Evolutionary conservation across 1,140 invertebrate species (phyloP), one percentile per base, ranked within the genome.

Genomic region (Wasmannia auropunctata): DNA sequence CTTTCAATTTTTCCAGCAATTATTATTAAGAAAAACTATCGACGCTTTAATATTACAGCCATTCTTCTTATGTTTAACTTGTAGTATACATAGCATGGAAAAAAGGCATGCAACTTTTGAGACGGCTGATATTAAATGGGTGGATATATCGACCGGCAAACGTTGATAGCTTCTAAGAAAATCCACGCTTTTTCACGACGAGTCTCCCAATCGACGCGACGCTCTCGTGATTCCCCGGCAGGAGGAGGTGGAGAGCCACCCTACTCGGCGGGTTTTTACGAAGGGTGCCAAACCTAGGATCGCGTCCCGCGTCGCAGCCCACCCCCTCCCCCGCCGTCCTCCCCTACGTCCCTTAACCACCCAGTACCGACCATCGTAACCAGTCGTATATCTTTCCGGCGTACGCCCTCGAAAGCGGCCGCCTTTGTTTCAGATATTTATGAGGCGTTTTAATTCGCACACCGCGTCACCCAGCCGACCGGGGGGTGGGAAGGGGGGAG

Each of bases 391-490:
- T 95, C 94, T 95, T 92, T 93, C 90, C 88, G 89, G 92, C 91
- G 94, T 93, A 94, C 94, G 93, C 94, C 94, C 94, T 95, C 94
- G 91, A 94, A 95, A 95, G 92, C 93, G 93, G 92, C 93, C 91
- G 94, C 94, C 94, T 95, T 95, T 95, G 95, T 95, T 95, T 95
- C 93, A 94, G 94, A 95, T 95, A 95, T 95, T 95, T 95, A 95
- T 95, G 95, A 95, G 95, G 92, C 95, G 94, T 95, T 95, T 95
- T 95, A 95, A 95, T 95, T 95, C 94, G 94, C 94, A 93, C 94
- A 85, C 92, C 89, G 88, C 92, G 93, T 94, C 93, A 93, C 91
- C 91, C 93, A 79, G 72, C 54, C 74, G 51, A 72, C 88, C 49
- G 60, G 34, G 54, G 62, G 87, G 83, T 28, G n/a, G 65, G 49